A percentile compares a stretch with the other conserved stretches of the same genome.
These are phyloP conservation scores for Drosophila lacicola DNA, from an alignment of 2,888 invertebrate species.

Conservation along the genomic window DNA sequence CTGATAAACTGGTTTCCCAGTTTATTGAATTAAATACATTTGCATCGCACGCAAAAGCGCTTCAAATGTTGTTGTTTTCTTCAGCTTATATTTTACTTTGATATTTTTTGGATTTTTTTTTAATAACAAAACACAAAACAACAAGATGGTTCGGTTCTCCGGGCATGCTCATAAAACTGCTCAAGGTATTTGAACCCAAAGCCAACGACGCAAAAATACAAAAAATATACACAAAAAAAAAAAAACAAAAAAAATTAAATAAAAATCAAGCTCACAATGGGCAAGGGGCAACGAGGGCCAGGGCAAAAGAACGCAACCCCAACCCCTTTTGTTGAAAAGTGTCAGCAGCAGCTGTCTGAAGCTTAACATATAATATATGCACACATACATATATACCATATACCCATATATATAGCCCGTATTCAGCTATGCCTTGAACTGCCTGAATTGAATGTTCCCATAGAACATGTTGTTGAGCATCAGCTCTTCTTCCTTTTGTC, in stretches of 20 bases:
- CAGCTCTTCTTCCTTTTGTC: slow-evolving; percentile 8
- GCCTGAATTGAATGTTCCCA: slow-evolving; percentile 28
- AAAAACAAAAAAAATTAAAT: slow-evolving; percentile 22
- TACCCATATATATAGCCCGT: background rate
- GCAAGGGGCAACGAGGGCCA: background rate
- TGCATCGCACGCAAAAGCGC: slow-evolving; percentile 61
- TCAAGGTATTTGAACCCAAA: slow-evolving; percentile 71
- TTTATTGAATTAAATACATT: slow-evolving; percentile 68
- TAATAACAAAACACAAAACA: slow-evolving; percentile 54
- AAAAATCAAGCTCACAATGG: slow-evolving; percentile 24
- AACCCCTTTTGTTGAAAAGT: slow-evolving; percentile 33
- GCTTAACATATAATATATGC: slow-evolving; percentile 24
- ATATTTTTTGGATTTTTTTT: slow-evolving; percentile 37
- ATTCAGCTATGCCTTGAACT: slow-evolving; percentile 27
- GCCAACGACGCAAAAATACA: slow-evolving; percentile 49
- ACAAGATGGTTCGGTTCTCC: slow-evolving; percentile 34
- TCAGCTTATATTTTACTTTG: background rate
- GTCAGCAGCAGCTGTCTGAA: slow-evolving; percentile 44
- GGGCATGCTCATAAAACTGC: slow-evolving; percentile 48
- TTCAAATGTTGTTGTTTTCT: slow-evolving; percentile 38
- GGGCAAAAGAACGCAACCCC: slow-evolving; percentile 25
- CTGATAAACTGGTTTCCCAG: slow-evolving; percentile 70
- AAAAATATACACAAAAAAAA: slow-evolving; percentile 15
- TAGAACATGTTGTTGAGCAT: slow-evolving; percentile 5
- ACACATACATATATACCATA: background rate